Percentiles rank a stretch among this genome's conserved stretches.
Evolutionary conservation across 2,113 vertebrate species (phyloP).

Genomic region (Ptychochromis oligacanthus): DNA sequence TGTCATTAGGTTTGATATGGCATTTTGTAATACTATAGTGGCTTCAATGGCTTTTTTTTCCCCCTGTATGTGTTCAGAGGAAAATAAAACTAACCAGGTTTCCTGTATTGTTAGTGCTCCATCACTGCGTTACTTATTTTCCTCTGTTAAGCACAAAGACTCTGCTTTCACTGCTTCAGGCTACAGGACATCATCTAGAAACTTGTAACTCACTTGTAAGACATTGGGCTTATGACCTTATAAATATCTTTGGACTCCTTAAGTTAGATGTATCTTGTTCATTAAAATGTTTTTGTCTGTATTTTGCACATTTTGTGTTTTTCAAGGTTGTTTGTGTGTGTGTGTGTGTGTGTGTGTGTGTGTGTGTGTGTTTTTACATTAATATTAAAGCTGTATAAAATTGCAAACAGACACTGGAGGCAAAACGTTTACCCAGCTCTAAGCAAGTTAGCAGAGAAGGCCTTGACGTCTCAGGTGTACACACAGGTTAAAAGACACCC

Average conservation of each 20-base stretch:
- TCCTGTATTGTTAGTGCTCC: conserved; percentile 54
- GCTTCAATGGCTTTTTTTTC: conserved; percentile 63
- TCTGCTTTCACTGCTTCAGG: conserved; percentile 37
- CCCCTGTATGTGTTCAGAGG: conserved; percentile 60
- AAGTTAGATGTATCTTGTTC: conserved; percentile 71
- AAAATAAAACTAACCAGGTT: conserved; percentile 68
- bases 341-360: no score
- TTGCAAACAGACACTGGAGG: neutral
- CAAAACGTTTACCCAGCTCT: neutral
- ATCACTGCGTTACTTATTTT: conserved; percentile 30
- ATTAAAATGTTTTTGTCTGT: conserved; percentile 75
- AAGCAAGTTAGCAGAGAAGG: conserved; percentile 39
- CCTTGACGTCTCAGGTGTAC: conserved; percentile 57
- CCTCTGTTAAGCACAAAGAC: conserved; percentile 57
- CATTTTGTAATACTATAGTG: conserved; percentile 72
- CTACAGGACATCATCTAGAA: conserved; percentile 54
- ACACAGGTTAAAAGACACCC: conserved; percentile 64
- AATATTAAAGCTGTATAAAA: neutral
- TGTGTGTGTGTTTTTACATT: no score
- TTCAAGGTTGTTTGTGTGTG: conserved; percentile 20
- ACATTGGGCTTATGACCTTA: conserved; percentile 51
- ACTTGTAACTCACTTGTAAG: conserved; percentile 62
- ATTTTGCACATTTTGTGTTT: conserved; percentile 57
- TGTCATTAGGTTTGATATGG: conserved; percentile 70
- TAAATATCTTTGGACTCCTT: conserved; percentile 59